A percentile compares a stretch with the other conserved stretches of the same genome.
phyloP scores from a whole-genome alignment of 2,113 vertebrate genomes.

The Cepphus grylle region DNA sequence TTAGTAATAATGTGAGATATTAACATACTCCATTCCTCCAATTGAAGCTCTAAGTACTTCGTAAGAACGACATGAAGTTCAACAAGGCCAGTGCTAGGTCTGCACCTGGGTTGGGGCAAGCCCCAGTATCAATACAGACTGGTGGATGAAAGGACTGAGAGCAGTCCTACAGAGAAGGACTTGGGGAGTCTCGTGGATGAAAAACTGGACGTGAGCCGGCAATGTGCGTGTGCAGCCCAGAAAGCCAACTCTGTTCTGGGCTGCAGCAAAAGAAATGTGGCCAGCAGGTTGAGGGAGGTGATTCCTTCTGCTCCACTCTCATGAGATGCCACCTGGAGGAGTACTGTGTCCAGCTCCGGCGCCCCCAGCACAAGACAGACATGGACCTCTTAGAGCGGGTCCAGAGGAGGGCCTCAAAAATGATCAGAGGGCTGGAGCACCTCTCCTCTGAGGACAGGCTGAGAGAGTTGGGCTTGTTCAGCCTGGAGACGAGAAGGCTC shows the following conservation, averaged over 20 bases:
- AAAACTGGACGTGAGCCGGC: fast-evolving
- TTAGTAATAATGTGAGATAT: background rate
- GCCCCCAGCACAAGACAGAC: background rate
- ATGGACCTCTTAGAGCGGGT: background rate
- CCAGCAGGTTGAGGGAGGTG: background rate
- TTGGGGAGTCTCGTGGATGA: background rate
- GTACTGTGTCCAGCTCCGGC: background rate
- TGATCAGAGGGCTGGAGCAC: background rate
- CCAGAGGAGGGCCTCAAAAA: background rate
- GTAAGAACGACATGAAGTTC: fast-evolving
- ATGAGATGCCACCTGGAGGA: background rate
- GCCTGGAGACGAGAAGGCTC: background rate
- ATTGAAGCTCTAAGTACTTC: background rate
- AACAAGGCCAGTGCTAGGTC: background rate
- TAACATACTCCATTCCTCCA: background rate
- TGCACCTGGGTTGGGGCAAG: background rate
- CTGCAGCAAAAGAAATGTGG: background rate
- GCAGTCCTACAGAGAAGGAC: background rate
- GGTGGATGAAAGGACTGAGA: background rate
- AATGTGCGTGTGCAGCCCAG: background rate
- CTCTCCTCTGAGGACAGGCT: background rate
- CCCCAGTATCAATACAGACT: background rate
- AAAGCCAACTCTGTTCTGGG: background rate
- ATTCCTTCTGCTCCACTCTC: background rate
- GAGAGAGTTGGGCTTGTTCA: too few relatives aligned